Base-by-base conservation (phyloP, 1,140 invertebrate genomes). In the Sycobia sp. region DNA sequence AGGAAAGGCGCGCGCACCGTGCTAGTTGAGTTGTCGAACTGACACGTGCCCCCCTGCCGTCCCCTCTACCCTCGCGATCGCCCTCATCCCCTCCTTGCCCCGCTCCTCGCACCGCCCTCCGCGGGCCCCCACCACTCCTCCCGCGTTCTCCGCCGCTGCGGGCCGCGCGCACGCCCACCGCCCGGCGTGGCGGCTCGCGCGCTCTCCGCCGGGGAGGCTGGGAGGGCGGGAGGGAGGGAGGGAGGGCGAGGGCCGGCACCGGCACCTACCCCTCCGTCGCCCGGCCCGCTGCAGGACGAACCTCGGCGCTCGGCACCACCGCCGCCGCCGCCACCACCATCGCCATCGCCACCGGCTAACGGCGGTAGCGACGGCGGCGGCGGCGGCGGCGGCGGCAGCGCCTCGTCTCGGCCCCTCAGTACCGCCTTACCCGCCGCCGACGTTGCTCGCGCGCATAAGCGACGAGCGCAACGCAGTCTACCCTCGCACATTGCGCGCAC, bases 21-120 rank as follows among this genome's bases (percentile, higher is more conserved):
- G 80, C 80, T 82, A 81, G 80, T 82, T 82, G 80, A 81, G 80
- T 82, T 82, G 80, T 82, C 79, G 78, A 79, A 73, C 77, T 81
- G 80, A 81, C 80, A 81, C 80, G 79, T 76, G 78, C 76, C n/a
- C n/a, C n/a, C n/a, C n/a, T n/a, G n/a, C n/a, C n/a, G 76, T 69
- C 71, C 72, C 63, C 66, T 75, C 75, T 59, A n/a, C 66, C 62
- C 65, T 49, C 27, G 47, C 20, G 47, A 66, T 62, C 57, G 18
- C 47, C 18, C 47, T 34, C 20, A 56, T 60, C 22, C 49, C 32
- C 39, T 55, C 22, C 49, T 38, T 39, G 46, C 62, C 29, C 51
- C 61, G 20, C 39, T 32, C 18, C 3, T 29, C 41, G 61, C 66
- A 72, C 71, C n/a, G n/a, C n/a, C n/a, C n/a, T n/a, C n/a, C n/a